Evolutionary conservation across 2,888 invertebrate species (phyloP), one percentile per base, ranked within the genome.

Genomic region (Synanthedon tipuliformis): DNA sequence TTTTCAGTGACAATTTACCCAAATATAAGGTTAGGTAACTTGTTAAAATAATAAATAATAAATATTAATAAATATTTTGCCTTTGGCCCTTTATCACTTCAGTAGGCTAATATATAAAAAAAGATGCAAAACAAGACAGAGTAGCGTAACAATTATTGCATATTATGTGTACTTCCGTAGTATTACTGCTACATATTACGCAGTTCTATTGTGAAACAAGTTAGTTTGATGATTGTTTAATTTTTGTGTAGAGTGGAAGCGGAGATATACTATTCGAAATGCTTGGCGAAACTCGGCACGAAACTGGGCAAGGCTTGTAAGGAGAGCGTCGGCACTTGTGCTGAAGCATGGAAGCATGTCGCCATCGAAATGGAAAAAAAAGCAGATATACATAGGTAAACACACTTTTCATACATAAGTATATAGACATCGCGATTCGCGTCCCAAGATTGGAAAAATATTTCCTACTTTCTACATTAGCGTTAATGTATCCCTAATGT

Each of bases 331-430:
- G 93, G 94, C 51, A 92, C 94, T 51, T 90, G 97, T 64, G 93
- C 94, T 62, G 94, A 96, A 65, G 95, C 96, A 53, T 97, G 97
- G 96, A 94, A 95, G 79, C 91, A 94, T 60, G 95, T 96, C 56
- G 96, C 95, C 52, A 87, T 92, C n/a, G 96, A 96, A 82, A 94
- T 97, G 92, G 97, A 97, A 78, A 91, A 93, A 60, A 93, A 96
- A 66, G 94, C 96, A 41, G 97, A 97, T 74, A 91, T 95, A 53
- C 97, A 97, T 88, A 92, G 92, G 90, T 90, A 77, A 57, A 49
- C 15, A 13, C 5, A 45, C 45, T 34, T 34, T 34, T 8, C 27
- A 8, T 16, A 16, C 16, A 16, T 16, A 16, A 16, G 16, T 16
- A 16, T 3, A 16, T 16, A 16, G 3, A 3, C 3, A 16, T 16